Conservation (phyloP, 2,113 vertebrate species). For the Psammodynastes pulverulentus region DNA sequence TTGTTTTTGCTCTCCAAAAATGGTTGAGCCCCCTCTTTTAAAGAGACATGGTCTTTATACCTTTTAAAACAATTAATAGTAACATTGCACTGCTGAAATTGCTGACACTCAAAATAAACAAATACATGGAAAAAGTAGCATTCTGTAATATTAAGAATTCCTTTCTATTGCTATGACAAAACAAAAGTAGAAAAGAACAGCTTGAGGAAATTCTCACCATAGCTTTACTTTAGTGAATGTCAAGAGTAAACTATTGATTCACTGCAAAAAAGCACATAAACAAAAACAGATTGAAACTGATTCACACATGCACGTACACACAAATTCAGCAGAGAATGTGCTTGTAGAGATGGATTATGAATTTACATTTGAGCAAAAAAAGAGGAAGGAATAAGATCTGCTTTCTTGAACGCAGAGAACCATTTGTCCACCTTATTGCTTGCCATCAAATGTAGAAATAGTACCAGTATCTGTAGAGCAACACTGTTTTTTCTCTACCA, state of each 20-base stretch:
- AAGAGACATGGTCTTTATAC: neutral
- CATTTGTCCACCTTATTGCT: neutral
- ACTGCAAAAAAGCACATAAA: neutral
- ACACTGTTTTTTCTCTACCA: rapidly evolving
- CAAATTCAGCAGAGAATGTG: neutral
- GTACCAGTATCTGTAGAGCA: rapidly evolving
- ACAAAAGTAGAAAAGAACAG: neutral
- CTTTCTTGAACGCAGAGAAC: neutral
- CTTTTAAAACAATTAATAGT: neutral
- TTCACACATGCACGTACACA: neutral
- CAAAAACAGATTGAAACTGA: neutral
- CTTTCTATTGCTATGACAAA: neutral
- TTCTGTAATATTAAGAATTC: neutral
- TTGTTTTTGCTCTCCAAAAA: neutral
- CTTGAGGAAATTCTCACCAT: neutral
- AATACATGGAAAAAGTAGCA: neutral
- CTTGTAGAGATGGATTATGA: neutral
- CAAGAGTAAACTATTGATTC: neutral
- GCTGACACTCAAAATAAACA: neutral
- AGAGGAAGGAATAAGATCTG: neutral
- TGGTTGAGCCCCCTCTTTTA: neutral
- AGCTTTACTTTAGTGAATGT: neutral
- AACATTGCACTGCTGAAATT: neutral
- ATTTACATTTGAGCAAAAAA: neutral
- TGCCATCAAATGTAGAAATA: neutral